phyloP scores from a whole-genome alignment of 2,888 invertebrate species.

The Serripes groenlandicus region DNA sequence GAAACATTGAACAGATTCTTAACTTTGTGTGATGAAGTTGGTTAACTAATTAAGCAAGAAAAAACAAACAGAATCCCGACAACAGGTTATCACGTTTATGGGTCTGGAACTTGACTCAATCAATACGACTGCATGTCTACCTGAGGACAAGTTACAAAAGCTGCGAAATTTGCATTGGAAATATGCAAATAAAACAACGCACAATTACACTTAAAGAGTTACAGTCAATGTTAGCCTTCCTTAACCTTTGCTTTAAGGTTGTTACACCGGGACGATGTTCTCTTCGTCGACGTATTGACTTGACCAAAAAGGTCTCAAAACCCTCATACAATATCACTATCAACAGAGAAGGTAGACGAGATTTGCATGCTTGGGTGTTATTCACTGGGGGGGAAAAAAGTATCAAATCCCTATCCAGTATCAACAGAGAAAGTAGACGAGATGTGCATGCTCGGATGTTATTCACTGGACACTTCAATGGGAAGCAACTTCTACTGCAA shows the following conservation, averaged over 20 bases:
- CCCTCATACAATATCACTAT: constrained; percentile 45
- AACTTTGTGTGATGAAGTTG: constrained; percentile 17
- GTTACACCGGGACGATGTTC: constrained; percentile 47
- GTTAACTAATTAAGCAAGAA: constrained; percentile 37
- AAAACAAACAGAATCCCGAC: constrained; percentile 39
- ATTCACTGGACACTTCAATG: constrained; percentile 56
- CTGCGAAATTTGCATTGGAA: not conserved
- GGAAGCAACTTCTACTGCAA: constrained; percentile 26
- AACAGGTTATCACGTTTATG: constrained; percentile 26
- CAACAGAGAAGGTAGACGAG: constrained; percentile 22
- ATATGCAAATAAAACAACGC: not conserved
- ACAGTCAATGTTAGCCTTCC: constrained; percentile 26
- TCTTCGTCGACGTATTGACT: constrained; percentile 35
- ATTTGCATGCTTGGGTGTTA: constrained; percentile 39
- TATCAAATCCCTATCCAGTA: too few species aligned
- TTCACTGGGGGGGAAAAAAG: too few species aligned
- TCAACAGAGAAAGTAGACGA: constrained; percentile 27
- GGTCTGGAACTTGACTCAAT: constrained; percentile 49
- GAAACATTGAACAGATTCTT: too few species aligned
- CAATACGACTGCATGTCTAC: constrained; percentile 42
- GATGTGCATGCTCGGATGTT: constrained; percentile 41
- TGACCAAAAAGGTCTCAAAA: constrained; percentile 35
- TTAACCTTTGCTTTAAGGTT: constrained; percentile 53
- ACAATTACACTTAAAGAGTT: constrained; percentile 22
- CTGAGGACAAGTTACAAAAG: constrained; percentile 31